Base-by-base conservation (phyloP, 1,140 invertebrate species). In the Ceratoteleas bidentatus region DNA sequence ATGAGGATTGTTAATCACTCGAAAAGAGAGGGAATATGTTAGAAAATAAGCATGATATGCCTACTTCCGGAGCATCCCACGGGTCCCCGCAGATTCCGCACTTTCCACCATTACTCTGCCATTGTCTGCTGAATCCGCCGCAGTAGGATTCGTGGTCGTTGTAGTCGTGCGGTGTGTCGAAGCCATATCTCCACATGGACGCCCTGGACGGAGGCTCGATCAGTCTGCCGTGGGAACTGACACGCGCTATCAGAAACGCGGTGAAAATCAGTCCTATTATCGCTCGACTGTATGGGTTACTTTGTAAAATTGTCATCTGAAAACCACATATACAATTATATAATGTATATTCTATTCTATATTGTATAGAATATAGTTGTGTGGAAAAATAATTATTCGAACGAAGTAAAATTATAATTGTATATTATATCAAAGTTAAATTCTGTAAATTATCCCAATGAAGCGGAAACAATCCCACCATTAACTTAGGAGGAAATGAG, bases 121-220 rank as follows among this genome's bases (percentile, higher is more conserved):
- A 96, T 85, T 97, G 96, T 62, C 95, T 92, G 2, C 94, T 93
- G 85, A 96, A 96, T 3, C 97, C 97, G 2, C 97, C 97, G 88
- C 97, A 98, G 89, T 96, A 97, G 2, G 96, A 92, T 87, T 98
- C 96, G 87, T 97, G 95, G 87, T 98, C 97, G 86, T 98, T 97
- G 91, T 97, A 98, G 88, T 95, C 93, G 24, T 91, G 90, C 2
- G 93, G 93, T 6, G 94, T 93, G 58, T 92, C 88, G 85, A 94
- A 95, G 10, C 94, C 94, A 77, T 93, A 94, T 83, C 94, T 91
- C 96, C 96, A 97, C 89, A 96, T 96, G 0, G 95, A 95, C 6
- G 96, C 95, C 69, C 97, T 92, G 13, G 95, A 96, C 0, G 96
- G 96, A 0, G 97, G 97, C 80, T 97, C 96, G 10, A 96, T 95